phyloP scores from a whole-genome alignment of 2,113 vertebrate species.

The Steatornis caripensis region DNA sequence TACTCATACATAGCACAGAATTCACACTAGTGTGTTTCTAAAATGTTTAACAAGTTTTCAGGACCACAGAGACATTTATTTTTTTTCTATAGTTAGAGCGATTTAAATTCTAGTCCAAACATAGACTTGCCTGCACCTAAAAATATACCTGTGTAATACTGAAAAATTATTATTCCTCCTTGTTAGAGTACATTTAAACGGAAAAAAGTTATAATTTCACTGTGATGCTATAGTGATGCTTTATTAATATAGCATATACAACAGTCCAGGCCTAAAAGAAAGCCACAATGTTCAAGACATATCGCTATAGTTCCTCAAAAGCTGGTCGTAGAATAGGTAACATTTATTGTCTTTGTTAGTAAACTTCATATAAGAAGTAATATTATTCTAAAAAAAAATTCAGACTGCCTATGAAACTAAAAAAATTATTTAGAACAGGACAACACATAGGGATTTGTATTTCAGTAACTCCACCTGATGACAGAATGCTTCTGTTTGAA shows the following conservation, averaged over 20 bases:
- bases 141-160: not conserved
- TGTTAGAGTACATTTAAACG: not conserved
- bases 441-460: no score
- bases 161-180: not conserved
- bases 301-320: not conserved
- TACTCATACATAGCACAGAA: not conserved
- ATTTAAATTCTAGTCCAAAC: not conserved
- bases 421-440: not conserved
- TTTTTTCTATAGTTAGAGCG: not conserved
- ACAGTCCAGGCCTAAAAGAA: not conserved
- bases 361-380: not conserved
- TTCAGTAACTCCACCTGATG: not conserved
- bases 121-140: not conserved
- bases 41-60: not conserved
- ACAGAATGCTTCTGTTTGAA: not conserved
- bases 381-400: not conserved
- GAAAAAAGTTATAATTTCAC: not conserved
- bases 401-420: not conserved
- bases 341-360: not conserved
- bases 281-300: not conserved
- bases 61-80: not conserved
- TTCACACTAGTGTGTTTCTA: not conserved
- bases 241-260: not conserved
- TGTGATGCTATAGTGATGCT: not conserved
- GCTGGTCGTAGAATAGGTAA: not conserved